These are phyloP conservation scores for Gorsachius magnificus DNA, from an alignment of 2,797 vertebrate genomes.

Conservation along the genomic window DNA sequence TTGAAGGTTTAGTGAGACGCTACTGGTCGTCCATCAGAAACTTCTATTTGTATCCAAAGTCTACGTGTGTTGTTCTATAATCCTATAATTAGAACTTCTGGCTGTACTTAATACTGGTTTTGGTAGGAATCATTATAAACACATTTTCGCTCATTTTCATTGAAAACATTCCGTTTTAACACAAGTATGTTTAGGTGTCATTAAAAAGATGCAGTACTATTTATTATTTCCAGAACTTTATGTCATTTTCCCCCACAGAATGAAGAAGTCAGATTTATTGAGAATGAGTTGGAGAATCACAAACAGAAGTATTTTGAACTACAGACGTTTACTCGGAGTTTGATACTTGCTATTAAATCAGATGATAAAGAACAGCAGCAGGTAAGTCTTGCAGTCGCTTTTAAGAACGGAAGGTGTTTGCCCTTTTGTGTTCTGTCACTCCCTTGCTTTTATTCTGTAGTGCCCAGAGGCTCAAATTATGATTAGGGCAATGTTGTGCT, in stretches of 20 bases:
- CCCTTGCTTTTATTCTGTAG: not conserved
- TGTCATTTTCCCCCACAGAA: slow-evolving; percentile 78
- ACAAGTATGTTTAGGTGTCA: not conserved
- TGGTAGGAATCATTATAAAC: not conserved
- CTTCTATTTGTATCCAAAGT: not conserved
- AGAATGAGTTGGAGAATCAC: slow-evolving; percentile 92
- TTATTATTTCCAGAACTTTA: not conserved
- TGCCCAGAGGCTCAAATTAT: not conserved
- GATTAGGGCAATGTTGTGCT: not conserved
- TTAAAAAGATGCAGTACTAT: not conserved
- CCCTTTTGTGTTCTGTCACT: not conserved
- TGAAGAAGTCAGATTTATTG: slow-evolving; percentile 95
- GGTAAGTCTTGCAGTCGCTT: slow-evolving; percentile 71
- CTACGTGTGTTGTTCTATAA: accelerated
- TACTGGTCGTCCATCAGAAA: not conserved
- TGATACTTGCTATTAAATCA: slow-evolving; percentile 89
- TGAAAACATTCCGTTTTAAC: not conserved
- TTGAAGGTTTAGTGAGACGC: not conserved
- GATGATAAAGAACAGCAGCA: slow-evolving; percentile 92
- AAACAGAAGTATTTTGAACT: slow-evolving; percentile 94
- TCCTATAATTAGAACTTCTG: not conserved
- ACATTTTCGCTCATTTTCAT: not conserved
- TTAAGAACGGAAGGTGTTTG: not conserved
- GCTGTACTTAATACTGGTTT: not conserved
- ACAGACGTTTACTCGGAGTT: slow-evolving; percentile 88